A percentile compares a stretch with the other conserved stretches of the same genome.
These are phyloP conservation scores for Centropristis striata DNA, from an alignment of 2,113 vertebrate genomes.

Conservation along the genomic window DNA sequence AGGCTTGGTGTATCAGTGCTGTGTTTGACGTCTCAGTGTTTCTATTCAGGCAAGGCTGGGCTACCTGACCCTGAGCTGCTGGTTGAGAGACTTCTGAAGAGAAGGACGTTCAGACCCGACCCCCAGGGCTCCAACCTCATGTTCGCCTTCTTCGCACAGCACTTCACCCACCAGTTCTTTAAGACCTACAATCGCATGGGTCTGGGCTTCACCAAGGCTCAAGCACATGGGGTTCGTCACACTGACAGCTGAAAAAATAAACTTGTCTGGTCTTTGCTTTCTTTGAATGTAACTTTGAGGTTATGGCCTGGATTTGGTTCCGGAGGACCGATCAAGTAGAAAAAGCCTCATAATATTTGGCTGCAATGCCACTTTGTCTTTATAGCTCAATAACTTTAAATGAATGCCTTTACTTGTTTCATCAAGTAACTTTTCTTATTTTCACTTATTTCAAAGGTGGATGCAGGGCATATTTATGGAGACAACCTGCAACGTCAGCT, in stretches of 20 bases:
- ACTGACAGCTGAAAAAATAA: not conserved
- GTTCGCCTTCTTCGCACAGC: slow-evolving; percentile 99
- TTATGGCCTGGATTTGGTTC: not conserved
- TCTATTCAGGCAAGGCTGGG: slow-evolving; percentile 85
- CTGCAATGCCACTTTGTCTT: not conserved
- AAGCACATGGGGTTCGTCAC: slow-evolving; percentile 92
- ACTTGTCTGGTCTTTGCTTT: not conserved
- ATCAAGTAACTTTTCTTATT: not conserved
- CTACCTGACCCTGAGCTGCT: slow-evolving; percentile 90
- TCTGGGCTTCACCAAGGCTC: slow-evolving; percentile 92
- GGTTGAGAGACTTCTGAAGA: slow-evolving; percentile 88
- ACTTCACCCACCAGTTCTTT: slow-evolving; percentile 99
- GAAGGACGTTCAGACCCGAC: slow-evolving; percentile 89
- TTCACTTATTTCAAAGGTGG: slow-evolving; percentile 86
- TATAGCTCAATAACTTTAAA: not conserved
- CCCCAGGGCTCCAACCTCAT: slow-evolving; percentile 93
- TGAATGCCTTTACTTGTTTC: not conserved
- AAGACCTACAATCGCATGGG: slow-evolving; percentile 96
- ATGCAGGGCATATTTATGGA: slow-evolving; percentile 95
- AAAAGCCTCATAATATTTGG: not conserved
- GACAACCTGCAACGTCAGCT: slow-evolving; percentile 92
- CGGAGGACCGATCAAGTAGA: not conserved
- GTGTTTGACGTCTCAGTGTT: slow-evolving; percentile 6
- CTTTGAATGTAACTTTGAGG: not conserved
- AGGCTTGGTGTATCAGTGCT: slow-evolving; percentile 5